phyloP scores from a whole-genome alignment of 1,140 invertebrate genomes.

The Drepana arcuata region DNA sequence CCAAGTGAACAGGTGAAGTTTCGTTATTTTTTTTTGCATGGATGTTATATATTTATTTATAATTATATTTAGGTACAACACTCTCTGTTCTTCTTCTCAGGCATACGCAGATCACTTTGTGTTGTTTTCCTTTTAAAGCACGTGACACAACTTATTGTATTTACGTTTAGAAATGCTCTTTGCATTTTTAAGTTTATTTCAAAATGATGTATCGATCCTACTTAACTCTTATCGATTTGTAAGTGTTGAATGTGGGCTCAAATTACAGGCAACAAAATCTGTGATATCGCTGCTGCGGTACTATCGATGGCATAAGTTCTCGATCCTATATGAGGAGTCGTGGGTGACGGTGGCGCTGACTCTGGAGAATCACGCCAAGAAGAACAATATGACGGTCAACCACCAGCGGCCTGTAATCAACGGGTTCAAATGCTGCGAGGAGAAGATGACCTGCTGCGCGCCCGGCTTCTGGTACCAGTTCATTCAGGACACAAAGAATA shows the following conservation, averaged over 20 bases:
- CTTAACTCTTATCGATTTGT: no score
- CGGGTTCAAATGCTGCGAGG: constrained; percentile 81
- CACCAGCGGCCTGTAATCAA: constrained; percentile 79
- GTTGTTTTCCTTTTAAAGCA: no score
- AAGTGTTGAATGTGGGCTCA: no score
- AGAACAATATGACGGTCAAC: constrained; percentile 87
- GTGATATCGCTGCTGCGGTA: constrained; percentile 90
- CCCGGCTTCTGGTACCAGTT: constrained; percentile 86
- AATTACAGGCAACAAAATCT: constrained; percentile 89
- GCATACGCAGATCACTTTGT: no score
- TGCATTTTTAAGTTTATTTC: no score
- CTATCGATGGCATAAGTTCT: constrained; percentile 95
- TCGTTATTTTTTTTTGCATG: constrained; percentile 1
- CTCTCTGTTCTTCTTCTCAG: no score
- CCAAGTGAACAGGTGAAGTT: constrained; percentile 86
- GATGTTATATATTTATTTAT: no score
- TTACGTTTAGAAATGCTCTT: no score
- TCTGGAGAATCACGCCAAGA: constrained; percentile 79
- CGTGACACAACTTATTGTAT: no score
- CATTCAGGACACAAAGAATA: constrained; percentile 90
- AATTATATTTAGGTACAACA: no score
- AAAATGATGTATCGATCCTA: no score
- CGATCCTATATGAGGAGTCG: constrained; percentile 89
- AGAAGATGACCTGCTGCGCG: constrained; percentile 80
- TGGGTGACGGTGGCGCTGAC: constrained; percentile 85